phyloP scores from a whole-genome alignment of 2,113 vertebrate genomes.

The Periophthalmus modestus region DNA sequence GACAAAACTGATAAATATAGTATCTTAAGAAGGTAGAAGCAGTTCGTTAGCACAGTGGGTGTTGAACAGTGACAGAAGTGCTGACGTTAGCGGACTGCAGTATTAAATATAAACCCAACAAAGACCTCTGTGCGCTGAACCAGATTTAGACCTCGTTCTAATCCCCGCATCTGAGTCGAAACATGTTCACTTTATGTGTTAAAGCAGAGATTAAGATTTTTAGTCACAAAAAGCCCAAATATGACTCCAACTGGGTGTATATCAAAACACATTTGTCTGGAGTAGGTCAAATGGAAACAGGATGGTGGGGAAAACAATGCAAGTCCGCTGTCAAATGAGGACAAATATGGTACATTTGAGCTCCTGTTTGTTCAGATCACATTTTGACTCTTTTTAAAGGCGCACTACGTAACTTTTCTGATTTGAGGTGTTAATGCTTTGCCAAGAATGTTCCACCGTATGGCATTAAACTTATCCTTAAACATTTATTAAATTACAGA shows the following conservation, averaged over 20 bases:
- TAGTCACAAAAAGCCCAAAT: constrained; percentile 57
- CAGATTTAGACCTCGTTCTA: constrained; percentile 56
- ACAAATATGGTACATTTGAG: background rate
- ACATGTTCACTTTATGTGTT: too few relatives aligned
- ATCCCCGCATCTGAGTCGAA: constrained; percentile 49
- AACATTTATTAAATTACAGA: too few relatives aligned
- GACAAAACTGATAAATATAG: too few relatives aligned
- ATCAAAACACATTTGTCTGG: constrained; percentile 64
- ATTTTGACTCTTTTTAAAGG: background rate
- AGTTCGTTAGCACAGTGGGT: constrained; percentile 13
- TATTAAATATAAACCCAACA: constrained; percentile 61
- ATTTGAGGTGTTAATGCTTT: too few relatives aligned
- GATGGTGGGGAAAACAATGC: constrained; percentile 35
- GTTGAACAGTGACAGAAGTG: constrained; percentile 37
- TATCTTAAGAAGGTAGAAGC: background rate
- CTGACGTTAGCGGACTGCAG: constrained; percentile 53
- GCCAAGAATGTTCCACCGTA: too few relatives aligned
- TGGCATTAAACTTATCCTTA: too few relatives aligned
- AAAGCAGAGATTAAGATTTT: constrained; percentile 10
- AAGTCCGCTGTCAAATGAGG: constrained; percentile 4
- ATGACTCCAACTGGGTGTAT: constrained; percentile 56
- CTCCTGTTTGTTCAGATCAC: background rate
- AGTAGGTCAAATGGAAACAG: constrained; percentile 64
- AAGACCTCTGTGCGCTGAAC: constrained; percentile 43
- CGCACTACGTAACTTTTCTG: too few relatives aligned